These are phyloP conservation scores for Chiloscyllium punctatum DNA, from an alignment of 2,797 vertebrate species.

Conservation along the genomic window DNA sequence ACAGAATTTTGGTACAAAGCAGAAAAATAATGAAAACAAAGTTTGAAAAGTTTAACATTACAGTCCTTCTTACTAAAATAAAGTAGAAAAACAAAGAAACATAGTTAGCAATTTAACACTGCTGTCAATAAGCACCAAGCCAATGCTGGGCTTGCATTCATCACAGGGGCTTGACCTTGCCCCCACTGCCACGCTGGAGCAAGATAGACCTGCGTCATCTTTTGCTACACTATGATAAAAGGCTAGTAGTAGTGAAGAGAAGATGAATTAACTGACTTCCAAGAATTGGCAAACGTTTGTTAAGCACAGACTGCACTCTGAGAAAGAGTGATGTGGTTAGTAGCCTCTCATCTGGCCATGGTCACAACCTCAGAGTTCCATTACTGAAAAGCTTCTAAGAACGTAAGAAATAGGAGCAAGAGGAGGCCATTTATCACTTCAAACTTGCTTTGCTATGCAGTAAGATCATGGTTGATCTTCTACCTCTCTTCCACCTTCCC, in stretches of 20 bases:
- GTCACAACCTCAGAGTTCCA: not conserved
- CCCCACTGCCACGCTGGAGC: no score
- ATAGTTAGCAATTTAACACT: no score
- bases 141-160: no score
- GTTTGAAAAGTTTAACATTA: no score
- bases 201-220: not conserved
- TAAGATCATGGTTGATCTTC: not conserved
- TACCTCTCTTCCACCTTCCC: not conserved
- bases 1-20: no score
- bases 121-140: no score
- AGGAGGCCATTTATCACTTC: not conserved
- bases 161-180: no score
- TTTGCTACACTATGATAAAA: not conserved
- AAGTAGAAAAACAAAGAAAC: no score
- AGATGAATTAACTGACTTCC: not conserved
- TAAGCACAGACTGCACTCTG: not conserved
- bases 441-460: not conserved
- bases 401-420: not conserved
- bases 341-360: not conserved
- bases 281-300: not conserved
- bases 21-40: no score
- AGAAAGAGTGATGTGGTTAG: not conserved
- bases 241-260: not conserved
- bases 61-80: no score
- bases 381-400: not conserved